Evolutionary conservation across 2,888 invertebrate species (phyloP), one percentile per base, ranked within the genome.

Genomic region (Hofmannophila pseudospretella): DNA sequence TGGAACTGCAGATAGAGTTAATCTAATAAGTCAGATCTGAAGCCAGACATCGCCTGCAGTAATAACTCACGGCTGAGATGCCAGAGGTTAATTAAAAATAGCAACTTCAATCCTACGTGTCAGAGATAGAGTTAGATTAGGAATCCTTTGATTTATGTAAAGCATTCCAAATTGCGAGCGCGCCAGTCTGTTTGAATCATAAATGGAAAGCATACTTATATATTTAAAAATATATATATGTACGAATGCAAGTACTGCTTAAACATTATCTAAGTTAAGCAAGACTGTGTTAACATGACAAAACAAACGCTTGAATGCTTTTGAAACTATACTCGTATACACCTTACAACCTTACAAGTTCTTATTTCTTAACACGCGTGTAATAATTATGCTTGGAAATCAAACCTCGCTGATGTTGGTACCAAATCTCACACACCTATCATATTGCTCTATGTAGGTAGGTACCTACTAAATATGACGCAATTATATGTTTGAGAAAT

Each of bases 1-100:
- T 85, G 77, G 67, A 68, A 71, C 75, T 68, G 57, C 55, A 75
- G 85, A 82, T 85, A 82, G 65, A 74, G 71, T 63, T 84, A 86
- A 86, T 86, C 86, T 85, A 82, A 81, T 84, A 85, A 86, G 78
- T 81, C 72, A 85, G 76, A 86, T 84, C 82, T 82, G 71, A 69
- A 72, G 70, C 67, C 62, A 70, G 74, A 74, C 76, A 75, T 82
- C 79, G 73, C 67, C 73, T 63, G 64, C 51, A 68, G 79, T 70
- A 78, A 81, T 84, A 80, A 78, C 80, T 84, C 78, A 76, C 69
- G 62, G 69, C 73, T 70, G 74, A 73, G 75, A 72, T 72, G 79
- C 68, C 77, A 80, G 79, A 80, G 86, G 85, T 86, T 86, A 86
- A 86, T 85, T 86, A 85, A 86, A 86, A 86, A 85, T 80, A 79